Base-by-base conservation (phyloP, 92 coral and sea anemone genomes). In the Parazoanthus swiftii region DNA sequence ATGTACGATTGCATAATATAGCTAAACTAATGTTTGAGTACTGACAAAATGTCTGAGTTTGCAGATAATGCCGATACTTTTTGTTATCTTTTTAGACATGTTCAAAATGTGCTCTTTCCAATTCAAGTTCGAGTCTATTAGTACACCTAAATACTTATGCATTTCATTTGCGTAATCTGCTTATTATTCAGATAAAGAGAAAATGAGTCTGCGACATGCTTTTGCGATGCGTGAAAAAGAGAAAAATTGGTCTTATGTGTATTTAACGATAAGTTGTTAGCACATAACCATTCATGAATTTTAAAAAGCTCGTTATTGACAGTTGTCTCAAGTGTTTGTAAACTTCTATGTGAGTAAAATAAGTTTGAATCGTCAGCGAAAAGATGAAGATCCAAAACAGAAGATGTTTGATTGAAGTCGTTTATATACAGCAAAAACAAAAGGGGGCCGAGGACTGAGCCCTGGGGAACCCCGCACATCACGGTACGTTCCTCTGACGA, bases 261-360 rank as follows among this genome's bases (percentile, higher is more conserved):
- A 26, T 88, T 88, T 48, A 88, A 71, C 25, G 88, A 81, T 10
- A 88, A 50, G 4, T 81, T 88, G 63, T 88, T 88, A 14, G 90
- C 90, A 88, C 88, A 66, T 29, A 88, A 54, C 90, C 90, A 81
- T 67, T 81, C 81, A 71, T 81, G 74, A 3, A 80, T 76, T 18
- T 68, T 80, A 16, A 6, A 23, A 35, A 88, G 78, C 58, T 88
- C 88, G 8, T 44, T 71, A 81, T 81, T 81, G 4, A 88, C 29
- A 70, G 75, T 70, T 70, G 75, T 70, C 75, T 70, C 75, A 70
- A 70, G 75, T 70, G 75, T 70, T 70, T 70, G 75, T 70, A 70
- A 70, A 70, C 23, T 70, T 70, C n/a, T n/a, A n/a, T n/a, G n/a
- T n/a, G n/a, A n/a, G n/a, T n/a, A n/a, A n/a, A n/a, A n/a, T n/a